These are phyloP conservation scores for Tringa solitaria DNA, from an alignment of 2,113 vertebrate genomes.

Conservation along the genomic window DNA sequence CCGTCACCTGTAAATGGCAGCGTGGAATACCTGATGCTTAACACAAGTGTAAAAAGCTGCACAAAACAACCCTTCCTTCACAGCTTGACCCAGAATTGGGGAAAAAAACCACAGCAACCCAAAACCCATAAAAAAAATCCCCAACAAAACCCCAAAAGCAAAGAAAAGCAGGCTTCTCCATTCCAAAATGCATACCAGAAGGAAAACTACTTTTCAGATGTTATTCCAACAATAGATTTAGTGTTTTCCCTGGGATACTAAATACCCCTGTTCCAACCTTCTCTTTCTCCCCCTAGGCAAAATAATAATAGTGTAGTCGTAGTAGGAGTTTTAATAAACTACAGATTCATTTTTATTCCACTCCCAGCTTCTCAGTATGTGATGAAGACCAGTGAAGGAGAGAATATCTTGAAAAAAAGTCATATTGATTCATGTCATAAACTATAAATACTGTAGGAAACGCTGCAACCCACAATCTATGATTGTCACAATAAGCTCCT, in stretches of 20 bases:
- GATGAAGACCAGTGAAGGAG: neutral
- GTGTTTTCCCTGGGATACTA: neutral
- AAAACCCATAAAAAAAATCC: neutral
- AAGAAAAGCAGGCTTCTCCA: neutral
- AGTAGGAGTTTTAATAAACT: neutral
- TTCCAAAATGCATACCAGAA: neutral
- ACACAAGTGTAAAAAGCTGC: neutral
- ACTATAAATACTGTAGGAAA: neutral
- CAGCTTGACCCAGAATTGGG: neutral
- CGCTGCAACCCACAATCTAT: neutral
- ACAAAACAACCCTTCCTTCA: neutral
- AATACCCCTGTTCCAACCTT: neutral
- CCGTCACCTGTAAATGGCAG: conserved; percentile 73
- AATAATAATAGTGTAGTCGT: neutral
- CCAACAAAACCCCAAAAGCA: neutral
- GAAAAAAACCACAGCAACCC: neutral
- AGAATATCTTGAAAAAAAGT: neutral
- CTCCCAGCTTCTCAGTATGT: neutral
- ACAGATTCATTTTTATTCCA: neutral
- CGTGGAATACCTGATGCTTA: neutral
- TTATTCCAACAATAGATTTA: neutral
- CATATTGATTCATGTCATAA: neutral
- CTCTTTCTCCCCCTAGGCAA: neutral
- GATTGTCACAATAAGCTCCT: neutral
- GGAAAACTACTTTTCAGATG: neutral